Evolutionary conservation across 2,888 invertebrate species (phyloP), one percentile per base, ranked within the genome.

Genomic region (Celastrina argiolus): DNA sequence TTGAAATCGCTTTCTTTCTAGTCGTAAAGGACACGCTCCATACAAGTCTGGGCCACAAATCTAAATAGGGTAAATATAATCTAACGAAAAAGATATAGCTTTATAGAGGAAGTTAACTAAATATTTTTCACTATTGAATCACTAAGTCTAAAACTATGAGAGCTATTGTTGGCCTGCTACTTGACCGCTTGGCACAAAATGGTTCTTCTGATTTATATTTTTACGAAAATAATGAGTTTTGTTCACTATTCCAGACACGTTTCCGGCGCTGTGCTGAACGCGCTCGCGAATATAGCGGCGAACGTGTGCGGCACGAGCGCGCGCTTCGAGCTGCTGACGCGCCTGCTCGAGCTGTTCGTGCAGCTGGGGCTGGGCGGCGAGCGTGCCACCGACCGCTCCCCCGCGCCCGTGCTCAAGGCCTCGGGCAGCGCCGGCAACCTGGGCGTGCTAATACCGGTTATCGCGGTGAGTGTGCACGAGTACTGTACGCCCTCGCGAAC

Each of bases 351-450:
- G 87, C 90, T 99, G 58, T 99, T 99, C 88, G 99, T 99, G 0
- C 99, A 99, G 82, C 94, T 99, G 69, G 99, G 99, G 0, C 91
- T 99, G 67, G 99, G 99, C 0, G 98, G 98, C 0, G 98, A 99
- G 84, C 92, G 99, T 56, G 97, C 98, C 36, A 97, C 97, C 61
- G 99, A 99, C 78, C 96, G 98, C 79, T 95, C 96, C 31, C 96
- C 97, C 2, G 89, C 90, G 16, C 91, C 91, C 1, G 85, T 89
- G n/a, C 88, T 95, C 69, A 95, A 98, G 93, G 97, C 98, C 2
- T 97, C 98, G 0, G 97, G 96, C 75, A 97, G 97, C 75, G 99
- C 99, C 12, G 99, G 99, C 31, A 99, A 99, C 85, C 91, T 99
- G 66, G 99, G 99, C 34, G 97, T 99, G 69, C 91, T 99, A 0